Evolutionary conservation across 2,797 vertebrate species (phyloP).

Genomic region (Notolabrus celidotus): DNA sequence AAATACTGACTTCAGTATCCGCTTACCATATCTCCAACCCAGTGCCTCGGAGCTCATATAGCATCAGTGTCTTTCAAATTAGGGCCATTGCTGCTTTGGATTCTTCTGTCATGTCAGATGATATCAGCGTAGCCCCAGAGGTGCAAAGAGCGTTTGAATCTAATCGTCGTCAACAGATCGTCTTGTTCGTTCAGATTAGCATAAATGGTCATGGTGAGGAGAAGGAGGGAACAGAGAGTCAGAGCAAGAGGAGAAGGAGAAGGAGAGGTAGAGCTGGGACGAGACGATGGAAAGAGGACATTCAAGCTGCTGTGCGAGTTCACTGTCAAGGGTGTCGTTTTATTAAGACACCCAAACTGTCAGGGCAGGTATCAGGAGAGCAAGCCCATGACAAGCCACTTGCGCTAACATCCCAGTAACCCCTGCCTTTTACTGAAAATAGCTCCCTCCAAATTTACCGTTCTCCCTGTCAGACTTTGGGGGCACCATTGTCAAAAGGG

Average conservation of each 20-base stretch:
- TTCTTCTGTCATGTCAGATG: conserved; percentile 60
- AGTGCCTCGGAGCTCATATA: conserved; percentile 42
- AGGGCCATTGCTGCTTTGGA: conserved; percentile 41
- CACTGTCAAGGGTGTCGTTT: conserved; percentile 65
- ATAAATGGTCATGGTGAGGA: conserved; percentile 43
- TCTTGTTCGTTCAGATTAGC: conserved; percentile 63
- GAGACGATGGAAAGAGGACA: conserved; percentile 42
- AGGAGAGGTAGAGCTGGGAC: conserved; percentile 11
- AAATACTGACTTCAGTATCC: conserved; percentile 30
- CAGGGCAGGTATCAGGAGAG: conserved; percentile 64
- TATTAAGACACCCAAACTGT: conserved; percentile 71
- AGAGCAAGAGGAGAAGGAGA: neutral
- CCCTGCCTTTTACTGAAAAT: conserved; percentile 44
- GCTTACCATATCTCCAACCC: conserved; percentile 41
- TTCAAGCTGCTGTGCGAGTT: conserved; percentile 43
- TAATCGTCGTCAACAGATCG: conserved; percentile 63
- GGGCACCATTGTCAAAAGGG: conserved; percentile 14
- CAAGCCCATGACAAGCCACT: conserved; percentile 51
- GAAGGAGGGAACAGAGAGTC: neutral
- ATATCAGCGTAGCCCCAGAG: conserved; percentile 49
- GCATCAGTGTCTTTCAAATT: conserved; percentile 50
- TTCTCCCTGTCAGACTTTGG: conserved; percentile 36
- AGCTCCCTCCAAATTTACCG: conserved; percentile 55
- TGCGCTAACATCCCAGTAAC: conserved; percentile 46
- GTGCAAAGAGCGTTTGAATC: conserved; percentile 46